A percentile compares a stretch with the other conserved stretches of the same genome.
Evolutionary conservation across 1,140 invertebrate species (phyloP).

Genomic region (Procambarus clarkii): DNA sequence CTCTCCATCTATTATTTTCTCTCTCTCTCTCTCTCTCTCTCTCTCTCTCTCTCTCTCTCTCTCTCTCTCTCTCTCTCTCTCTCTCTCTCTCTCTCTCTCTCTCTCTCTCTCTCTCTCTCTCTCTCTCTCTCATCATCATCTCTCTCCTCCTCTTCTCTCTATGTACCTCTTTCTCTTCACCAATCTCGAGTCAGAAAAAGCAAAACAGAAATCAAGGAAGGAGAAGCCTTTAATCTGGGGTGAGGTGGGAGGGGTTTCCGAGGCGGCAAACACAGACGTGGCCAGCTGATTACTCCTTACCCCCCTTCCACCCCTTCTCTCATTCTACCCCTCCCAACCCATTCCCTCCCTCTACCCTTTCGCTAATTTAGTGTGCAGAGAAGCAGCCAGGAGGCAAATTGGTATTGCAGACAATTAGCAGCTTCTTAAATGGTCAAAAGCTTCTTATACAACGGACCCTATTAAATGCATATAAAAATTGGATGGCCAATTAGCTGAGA

Average conservation of each 20-base stretch:
- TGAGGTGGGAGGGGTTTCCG: no score
- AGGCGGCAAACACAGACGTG: neutral
- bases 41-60: neutral
- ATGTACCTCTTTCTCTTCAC: no score
- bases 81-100: neutral
- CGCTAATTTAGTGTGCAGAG: neutral
- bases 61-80: neutral
- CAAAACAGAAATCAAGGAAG: no score
- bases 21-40: neutral
- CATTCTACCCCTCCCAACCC: no score
- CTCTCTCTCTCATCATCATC: neutral
- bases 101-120: constrained; percentile 2
- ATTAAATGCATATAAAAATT: no score
- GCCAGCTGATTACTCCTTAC: neutral
- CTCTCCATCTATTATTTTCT: no score
- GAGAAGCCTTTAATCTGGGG: no score
- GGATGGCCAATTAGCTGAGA: no score
- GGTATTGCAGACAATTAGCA: neutral
- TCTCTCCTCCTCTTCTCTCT: no score
- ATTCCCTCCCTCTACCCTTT: neutral
- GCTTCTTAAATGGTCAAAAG: neutral
- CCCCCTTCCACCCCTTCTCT: no score
- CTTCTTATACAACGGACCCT: no score
- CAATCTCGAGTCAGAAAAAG: no score
- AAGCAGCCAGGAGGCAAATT: neutral